phyloP scores from a whole-genome alignment of 2,888 invertebrate species.

The Galeopsomyia nigrocyanea region DNA sequence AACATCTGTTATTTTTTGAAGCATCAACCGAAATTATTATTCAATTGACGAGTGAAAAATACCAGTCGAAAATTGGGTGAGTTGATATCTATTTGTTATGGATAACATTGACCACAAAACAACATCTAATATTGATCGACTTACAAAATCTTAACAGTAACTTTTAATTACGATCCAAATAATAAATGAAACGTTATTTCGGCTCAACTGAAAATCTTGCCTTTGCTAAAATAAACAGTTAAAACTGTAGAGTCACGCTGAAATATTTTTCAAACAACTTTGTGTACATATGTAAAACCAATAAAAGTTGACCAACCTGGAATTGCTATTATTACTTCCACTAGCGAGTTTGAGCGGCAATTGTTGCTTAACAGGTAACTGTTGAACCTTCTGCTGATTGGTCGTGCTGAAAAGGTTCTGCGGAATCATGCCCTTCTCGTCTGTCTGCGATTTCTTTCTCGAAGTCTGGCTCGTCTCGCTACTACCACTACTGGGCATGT shows the following conservation, averaged over 20 bases:
- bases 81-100: too few species aligned
- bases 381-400: slow-evolving; percentile 81
- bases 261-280: neutral
- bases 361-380: slow-evolving; percentile 84
- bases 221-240: slow-evolving; percentile 31
- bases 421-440: slow-evolving; percentile 70
- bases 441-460: slow-evolving; percentile 52
- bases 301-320: slow-evolving; percentile 55
- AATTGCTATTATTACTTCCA: slow-evolving; percentile 65
- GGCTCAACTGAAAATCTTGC: slow-evolving; percentile 34
- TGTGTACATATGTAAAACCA: neutral
- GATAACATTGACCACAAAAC: too few species aligned
- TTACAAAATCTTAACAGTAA: slow-evolving; percentile 8
- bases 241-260: neutral
- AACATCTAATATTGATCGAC: too few species aligned
- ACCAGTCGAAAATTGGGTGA: too few species aligned
- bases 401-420: slow-evolving; percentile 83
- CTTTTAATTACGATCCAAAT: slow-evolving; percentile 10
- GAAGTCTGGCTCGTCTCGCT: slow-evolving; percentile 4
- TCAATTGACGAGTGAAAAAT: too few species aligned
- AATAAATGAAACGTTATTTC: slow-evolving; percentile 12
- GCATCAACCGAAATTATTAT: too few species aligned
- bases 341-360: slow-evolving; percentile 90
- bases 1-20: too few species aligned
- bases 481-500: slow-evolving; percentile 54